Base-by-base conservation (phyloP, 2,797 vertebrate species). In the Arremon aurantiirostris region DNA sequence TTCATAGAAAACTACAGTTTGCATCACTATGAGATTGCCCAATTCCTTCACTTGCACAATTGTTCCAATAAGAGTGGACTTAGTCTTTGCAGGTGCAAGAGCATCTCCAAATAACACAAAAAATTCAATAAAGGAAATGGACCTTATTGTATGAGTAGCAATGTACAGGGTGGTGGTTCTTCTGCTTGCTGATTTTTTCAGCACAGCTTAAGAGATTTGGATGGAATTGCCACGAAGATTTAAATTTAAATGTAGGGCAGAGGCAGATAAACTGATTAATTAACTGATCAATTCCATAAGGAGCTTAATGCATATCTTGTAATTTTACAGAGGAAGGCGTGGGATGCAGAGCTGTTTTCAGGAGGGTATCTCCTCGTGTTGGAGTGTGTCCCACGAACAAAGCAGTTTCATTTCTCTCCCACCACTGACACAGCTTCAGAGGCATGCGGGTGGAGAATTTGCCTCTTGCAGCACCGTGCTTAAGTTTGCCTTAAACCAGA, bases 181-280 rank as follows among this genome's bases (percentile, higher is more conserved):
- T 89, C 63, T 2, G 0, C 46, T 91, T 86, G 53, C 47, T 76
- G 76, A 50, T 63, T 86, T 94, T 96, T 66, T 72, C 37, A 94
- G 20, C 41, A 82, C 41, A 90, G 69, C 55, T 92, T 90, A 92
- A 91, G 73, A 78, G 53, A 69, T 86, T 87, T 89, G 49, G 95
- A 88, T 63, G 42, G 72, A 91, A 94, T 63, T 90, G 80, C 63
- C 34, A 60, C 21, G 53, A 83, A 92, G 69, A 86, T 52, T 88
- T 92, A 89, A 61, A 90, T 82, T 50, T 92, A 87, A 91, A 91
- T 93, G 80, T 86, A 70, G 91, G 94, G 47, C 87, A 97, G 59
- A 90, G 63, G 63, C 79, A 94, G 85, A 92, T 94, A 92, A 94
- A 95, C 66, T 94, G 82, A 91, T 93, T 95, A 96, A 96, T 96